A percentile compares a stretch with the other conserved stretches of the same genome.
phyloP scores from a whole-genome alignment of 2,797 vertebrate species.

The Meda fulgida region DNA sequence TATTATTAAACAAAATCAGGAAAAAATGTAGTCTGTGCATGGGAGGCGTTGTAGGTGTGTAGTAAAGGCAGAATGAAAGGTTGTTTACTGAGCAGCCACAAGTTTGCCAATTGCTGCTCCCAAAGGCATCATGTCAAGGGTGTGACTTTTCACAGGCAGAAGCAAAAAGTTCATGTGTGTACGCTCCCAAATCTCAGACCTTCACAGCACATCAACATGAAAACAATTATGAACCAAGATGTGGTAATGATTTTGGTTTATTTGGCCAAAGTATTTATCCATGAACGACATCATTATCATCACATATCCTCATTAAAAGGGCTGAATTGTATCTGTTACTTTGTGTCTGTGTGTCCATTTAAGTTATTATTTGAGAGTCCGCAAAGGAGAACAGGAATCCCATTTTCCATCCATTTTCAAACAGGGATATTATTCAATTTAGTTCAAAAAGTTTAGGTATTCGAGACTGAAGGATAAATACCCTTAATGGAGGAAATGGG shows the following conservation, averaged over 20 bases:
- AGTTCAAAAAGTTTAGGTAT: constrained; percentile 1
- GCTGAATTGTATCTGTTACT: neutral
- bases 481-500: neutral
- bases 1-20: neutral
- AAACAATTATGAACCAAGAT: neutral
- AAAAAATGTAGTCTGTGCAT: neutral
- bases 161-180: neutral
- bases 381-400: neutral
- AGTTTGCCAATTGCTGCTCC: constrained; percentile 24
- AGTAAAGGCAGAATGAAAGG: neutral
- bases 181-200: neutral
- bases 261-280: neutral
- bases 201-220: neutral
- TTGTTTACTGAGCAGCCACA: constrained; percentile 9
- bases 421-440: neutral
- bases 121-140: constrained; percentile 23
- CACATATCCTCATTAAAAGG: neutral
- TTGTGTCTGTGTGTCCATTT: neutral
- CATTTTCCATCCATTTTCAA: constrained; percentile 6
- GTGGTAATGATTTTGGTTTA: too few species aligned
- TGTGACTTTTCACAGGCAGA: constrained; percentile 44
- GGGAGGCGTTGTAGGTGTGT: neutral
- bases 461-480: neutral
- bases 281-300: neutral
- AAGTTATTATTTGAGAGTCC: neutral